These are phyloP conservation scores for Proteles cristata DNA, from an alignment of 2,113 vertebrate species.

Conservation along the genomic window DNA sequence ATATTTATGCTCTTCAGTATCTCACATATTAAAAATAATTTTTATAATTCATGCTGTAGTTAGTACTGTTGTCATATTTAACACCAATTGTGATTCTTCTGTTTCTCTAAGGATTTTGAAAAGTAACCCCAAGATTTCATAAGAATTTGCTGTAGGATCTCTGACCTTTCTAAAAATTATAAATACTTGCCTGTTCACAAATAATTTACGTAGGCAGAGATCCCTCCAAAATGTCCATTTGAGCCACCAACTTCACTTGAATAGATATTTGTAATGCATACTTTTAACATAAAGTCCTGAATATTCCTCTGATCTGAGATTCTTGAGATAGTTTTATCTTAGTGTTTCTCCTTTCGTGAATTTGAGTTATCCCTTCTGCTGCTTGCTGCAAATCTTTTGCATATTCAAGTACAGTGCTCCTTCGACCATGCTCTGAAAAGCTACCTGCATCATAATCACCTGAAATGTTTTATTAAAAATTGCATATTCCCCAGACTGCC, in stretches of 20 bases:
- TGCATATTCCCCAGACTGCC: background rate
- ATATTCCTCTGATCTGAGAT: background rate
- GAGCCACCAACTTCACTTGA: background rate
- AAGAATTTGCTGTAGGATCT: background rate
- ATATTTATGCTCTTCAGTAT: background rate
- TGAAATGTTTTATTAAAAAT: background rate
- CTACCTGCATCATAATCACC: background rate
- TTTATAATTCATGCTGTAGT: background rate
- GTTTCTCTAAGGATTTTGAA: background rate
- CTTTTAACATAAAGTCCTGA: background rate
- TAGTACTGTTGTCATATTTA: background rate
- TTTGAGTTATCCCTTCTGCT: background rate
- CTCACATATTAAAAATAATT: background rate
- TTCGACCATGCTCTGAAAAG: background rate
- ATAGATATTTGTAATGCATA: background rate
- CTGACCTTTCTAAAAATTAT: background rate
- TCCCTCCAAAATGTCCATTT: background rate
- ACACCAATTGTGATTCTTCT: background rate
- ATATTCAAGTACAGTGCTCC: background rate
- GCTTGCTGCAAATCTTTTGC: background rate
- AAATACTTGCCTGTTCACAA: background rate
- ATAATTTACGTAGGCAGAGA: background rate
- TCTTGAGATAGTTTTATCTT: background rate
- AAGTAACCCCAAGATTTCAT: background rate
- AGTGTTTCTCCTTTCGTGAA: conserved; percentile 6